Evolutionary conservation across 1,140 invertebrate species (phyloP), one percentile per base, ranked within the genome.

Genomic region (Maconellicoccus hirsutus): DNA sequence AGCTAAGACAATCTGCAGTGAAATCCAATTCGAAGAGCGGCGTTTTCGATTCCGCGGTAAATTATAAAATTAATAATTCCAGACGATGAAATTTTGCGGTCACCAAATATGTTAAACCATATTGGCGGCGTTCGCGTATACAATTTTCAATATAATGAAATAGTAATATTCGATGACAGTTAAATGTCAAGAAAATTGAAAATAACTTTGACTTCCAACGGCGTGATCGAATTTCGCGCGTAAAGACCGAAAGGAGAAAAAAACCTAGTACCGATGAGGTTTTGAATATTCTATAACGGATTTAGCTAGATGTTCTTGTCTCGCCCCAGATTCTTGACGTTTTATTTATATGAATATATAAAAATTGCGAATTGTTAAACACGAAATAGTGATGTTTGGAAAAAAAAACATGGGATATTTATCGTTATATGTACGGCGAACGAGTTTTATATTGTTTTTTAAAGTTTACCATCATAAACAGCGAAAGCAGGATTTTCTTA

Each of bases 381-480:
- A 59, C 21, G 52, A 59, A 59, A 59, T 6, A 59, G 4, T 22
- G 52, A 22, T 59, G 21, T 59, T 22, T 33, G 29, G 29, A 33
- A 33, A 33, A 33, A 33, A 33, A 33, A 33, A 33, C 29, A 33
- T 33, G 12, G 29, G 29, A 33, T 33, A 33, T 33, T 33, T 33
- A 33, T 33, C 29, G 29, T 12, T 12, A 33, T 12, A 33, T 33
- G 12, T 33, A 33, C 29, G 21, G 52, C 16, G 52, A n/a, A 59
- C 21, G 52, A 59, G 52, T 59, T 59, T 59, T 59, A 59, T 59
- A 59, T 59, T 59, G 52, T 59, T 59, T 59, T 59, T 59, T 19
- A 59, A 59, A 59, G 52, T 59, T 59, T 22, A 59, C 52, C 52
- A 59, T 59, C 29, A 33, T 59, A 19, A 22, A 22, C 52, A 59